These are phyloP conservation scores for Anomalospiza imberbis DNA, from an alignment of 2,797 vertebrate species.

Conservation along the genomic window DNA sequence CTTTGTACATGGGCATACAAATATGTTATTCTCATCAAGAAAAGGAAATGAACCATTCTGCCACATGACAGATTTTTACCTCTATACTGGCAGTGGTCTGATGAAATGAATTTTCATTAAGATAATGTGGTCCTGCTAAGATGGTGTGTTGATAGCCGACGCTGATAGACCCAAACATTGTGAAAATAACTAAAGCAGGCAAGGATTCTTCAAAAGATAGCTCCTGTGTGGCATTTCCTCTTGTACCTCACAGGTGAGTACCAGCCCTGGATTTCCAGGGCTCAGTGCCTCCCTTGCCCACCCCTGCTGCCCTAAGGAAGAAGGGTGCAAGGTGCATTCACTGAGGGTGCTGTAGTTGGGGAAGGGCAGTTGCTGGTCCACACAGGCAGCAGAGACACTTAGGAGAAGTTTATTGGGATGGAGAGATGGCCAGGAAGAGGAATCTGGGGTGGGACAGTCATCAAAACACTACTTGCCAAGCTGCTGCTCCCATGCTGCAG, in stretches of 20 bases:
- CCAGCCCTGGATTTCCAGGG: too few relatives aligned
- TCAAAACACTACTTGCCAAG: background rate
- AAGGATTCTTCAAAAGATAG: background rate
- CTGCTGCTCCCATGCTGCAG: fast-evolving
- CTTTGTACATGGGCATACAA: background rate
- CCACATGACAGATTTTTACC: background rate
- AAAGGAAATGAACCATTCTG: background rate
- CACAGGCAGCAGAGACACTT: background rate
- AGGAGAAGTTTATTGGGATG: background rate
- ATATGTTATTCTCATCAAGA: background rate
- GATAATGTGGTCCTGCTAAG: background rate
- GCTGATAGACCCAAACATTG: background rate
- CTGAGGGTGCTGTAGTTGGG: background rate
- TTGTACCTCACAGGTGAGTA: background rate
- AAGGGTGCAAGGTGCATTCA: background rate
- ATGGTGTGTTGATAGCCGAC: background rate
- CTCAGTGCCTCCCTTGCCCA: background rate
- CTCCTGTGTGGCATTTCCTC: background rate
- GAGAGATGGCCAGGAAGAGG: background rate
- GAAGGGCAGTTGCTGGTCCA: background rate
- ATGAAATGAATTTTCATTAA: background rate
- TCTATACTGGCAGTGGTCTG: background rate
- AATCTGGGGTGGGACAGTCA: background rate
- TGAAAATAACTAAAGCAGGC: background rate
- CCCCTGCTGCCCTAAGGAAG: background rate